Evolutionary conservation across 2,113 vertebrate genomes (phyloP), one percentile per base, ranked within the genome.

Genomic region (Mandrillus leucophaeus): DNA sequence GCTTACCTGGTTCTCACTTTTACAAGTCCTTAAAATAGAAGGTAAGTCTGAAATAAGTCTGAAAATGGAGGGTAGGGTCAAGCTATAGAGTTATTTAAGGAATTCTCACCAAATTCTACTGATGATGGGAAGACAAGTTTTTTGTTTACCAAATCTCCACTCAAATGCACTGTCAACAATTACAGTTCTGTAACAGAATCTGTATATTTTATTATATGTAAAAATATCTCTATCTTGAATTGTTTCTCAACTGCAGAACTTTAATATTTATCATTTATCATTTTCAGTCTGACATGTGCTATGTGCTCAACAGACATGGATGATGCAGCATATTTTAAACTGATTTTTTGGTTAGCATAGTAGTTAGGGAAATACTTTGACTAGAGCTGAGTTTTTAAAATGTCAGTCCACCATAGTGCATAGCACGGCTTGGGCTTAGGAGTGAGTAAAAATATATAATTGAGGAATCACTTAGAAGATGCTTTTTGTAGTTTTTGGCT

Each of bases 371-470:
- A 75, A 64, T n/a, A 12, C 66, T 55, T 81, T 16, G 17, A 61
- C 52, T 5, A 35, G 20, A 75, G 10, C 23, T 61, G 13, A 30
- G 43, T 64, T 40, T 88, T 32, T 52, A 66, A 55, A 57, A 57
- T 55, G 8, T 13, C 38, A 55, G 17, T 66, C n/a, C 32, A 61
- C 23, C 25, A n/a, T 13, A 27, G 6, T 8, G 2, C 10, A 38
- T 3, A 61, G 2, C 1, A 45, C 14, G 14, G 8, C 25, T 38
- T 55, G 32, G 25, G 4, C 13, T 43, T 35, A 1, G 6, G 14
- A 73, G 40, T 43, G 8, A 72, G 32, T 50, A 57, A 68, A 27
- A 57, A 23, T 14, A 48, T 16, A 17, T 30, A 78, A 72, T 8
- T 30, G 48, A 89, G 17, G 27, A 85, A 80, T 48, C 16, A 40